Conservation (phyloP, 1,140 invertebrate species). For the Gonatopus flavifemur region DNA sequence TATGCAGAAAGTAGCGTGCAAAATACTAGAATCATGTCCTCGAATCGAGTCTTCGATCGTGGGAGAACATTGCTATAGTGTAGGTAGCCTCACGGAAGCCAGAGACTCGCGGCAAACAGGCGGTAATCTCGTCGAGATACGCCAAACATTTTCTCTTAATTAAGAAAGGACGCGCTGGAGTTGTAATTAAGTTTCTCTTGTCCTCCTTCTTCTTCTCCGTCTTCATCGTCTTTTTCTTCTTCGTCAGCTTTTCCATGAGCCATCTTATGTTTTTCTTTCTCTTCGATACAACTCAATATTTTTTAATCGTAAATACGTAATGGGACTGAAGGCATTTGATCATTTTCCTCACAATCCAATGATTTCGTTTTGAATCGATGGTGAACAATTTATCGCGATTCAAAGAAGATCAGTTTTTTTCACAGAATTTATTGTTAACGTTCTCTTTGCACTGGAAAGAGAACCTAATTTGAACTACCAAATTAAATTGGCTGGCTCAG, state of each 20-base stretch:
- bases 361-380: too few relatives aligned
- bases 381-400: too few relatives aligned
- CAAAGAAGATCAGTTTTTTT: too few relatives aligned
- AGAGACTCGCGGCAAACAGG: conserved; percentile 24
- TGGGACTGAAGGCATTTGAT: too few relatives aligned
- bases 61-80: conserved; percentile 28
- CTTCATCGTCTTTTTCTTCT: conserved; percentile 7
- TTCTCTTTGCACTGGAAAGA: too few relatives aligned
- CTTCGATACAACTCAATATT: conserved; percentile 1
- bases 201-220: conserved; percentile 12
- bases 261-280: neutral
- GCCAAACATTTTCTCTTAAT: conserved; percentile 46
- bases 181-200: conserved; percentile 37
- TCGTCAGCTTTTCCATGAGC: neutral
- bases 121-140: conserved; percentile 31
- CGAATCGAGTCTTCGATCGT: conserved; percentile 32
- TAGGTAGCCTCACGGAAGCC: conserved; percentile 28
- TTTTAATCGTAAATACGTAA: too few relatives aligned
- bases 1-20: too few relatives aligned
- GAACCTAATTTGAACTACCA: too few relatives aligned
- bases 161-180: conserved; percentile 41
- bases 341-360: too few relatives aligned
- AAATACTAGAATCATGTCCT: too few relatives aligned
- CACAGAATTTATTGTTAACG: too few relatives aligned
- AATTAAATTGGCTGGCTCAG: too few relatives aligned